Evolutionary conservation across 2,113 vertebrate species (phyloP).

Genomic region (Sminthopsis crassicaudata): DNA sequence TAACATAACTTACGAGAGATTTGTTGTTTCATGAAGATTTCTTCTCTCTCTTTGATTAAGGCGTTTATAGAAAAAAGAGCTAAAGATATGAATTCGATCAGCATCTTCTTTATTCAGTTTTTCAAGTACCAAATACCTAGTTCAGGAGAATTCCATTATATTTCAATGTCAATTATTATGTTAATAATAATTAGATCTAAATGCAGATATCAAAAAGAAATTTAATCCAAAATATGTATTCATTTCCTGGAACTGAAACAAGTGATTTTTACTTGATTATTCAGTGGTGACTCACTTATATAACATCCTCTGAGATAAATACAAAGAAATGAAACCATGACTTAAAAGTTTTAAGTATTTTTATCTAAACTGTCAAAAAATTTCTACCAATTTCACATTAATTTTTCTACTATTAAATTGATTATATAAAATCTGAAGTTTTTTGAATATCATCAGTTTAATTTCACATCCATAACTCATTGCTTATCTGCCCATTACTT

Average conservation of each 20-base stretch:
- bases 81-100: constrained; percentile 96
- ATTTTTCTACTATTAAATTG: neutral
- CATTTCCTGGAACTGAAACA: constrained; percentile 39
- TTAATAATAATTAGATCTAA: constrained; percentile 20
- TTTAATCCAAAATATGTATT: constrained; percentile 16
- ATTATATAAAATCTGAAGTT: neutral
- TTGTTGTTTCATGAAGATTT: constrained; percentile 88
- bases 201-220: constrained; percentile 15
- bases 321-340: constrained; percentile 5
- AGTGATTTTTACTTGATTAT: constrained; percentile 24
- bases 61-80: constrained; percentile 99
- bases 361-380: neutral
- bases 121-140: constrained; percentile 97
- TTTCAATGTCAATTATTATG: constrained; percentile 15
- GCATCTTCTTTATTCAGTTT: constrained; percentile 95
- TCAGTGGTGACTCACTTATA: constrained; percentile 21
- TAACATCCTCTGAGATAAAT: constrained; percentile 27
- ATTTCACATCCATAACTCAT: neutral
- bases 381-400: neutral
- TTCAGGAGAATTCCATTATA: constrained; percentile 50
- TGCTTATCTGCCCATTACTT: neutral
- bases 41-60: constrained; percentile 97
- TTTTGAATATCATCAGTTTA: neutral
- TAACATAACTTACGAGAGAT: constrained; percentile 91
- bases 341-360: constrained; percentile 3